Percentiles rank a stretch among this genome's conserved stretches.
These are phyloP conservation scores for Ornithorhynchus anatinus DNA, from an alignment of 2,113 vertebrate genomes.

Conservation along the genomic window DNA sequence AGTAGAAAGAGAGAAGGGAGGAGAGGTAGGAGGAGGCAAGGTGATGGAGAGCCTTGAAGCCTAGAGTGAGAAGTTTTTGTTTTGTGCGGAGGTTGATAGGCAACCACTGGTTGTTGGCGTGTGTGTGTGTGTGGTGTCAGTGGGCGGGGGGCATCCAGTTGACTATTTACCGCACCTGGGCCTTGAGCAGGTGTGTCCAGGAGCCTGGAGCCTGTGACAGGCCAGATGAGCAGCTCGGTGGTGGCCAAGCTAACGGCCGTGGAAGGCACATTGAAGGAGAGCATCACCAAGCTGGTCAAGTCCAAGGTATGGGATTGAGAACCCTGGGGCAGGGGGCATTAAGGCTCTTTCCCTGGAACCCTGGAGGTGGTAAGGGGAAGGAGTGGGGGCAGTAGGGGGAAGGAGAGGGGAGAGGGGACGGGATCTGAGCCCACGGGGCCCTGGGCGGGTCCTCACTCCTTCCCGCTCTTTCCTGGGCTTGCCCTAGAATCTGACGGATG, in stretches of 20 bases:
- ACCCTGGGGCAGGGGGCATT: not conserved
- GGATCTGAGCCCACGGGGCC: not conserved
- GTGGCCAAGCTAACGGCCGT: constrained; percentile 87
- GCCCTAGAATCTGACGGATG: constrained; percentile 86
- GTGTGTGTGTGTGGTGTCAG: too few species aligned
- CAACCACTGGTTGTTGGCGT: too few species aligned
- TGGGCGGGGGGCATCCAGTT: too few species aligned
- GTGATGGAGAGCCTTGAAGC: too few species aligned
- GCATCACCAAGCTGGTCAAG: constrained; percentile 89
- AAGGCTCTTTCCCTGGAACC: too few species aligned
- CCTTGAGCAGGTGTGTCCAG: constrained; percentile 76
- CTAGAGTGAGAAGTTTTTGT: too few species aligned
- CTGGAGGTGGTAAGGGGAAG: too few species aligned
- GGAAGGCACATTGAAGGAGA: constrained; percentile 91
- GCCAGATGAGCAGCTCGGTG: constrained; percentile 85
- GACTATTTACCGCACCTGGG: not conserved
- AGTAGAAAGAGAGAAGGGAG: too few species aligned
- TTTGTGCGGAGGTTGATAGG: too few species aligned
- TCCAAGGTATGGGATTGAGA: constrained; percentile 81
- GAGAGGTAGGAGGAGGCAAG: too few species aligned
- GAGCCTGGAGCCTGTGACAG: constrained; percentile 86
- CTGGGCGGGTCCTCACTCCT: not conserved
- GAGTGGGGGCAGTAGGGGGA: not conserved
- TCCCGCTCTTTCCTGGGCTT: not conserved
- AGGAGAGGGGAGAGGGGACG: not conserved